phyloP scores from a whole-genome alignment of 2,888 invertebrate genomes.

The Heliconius cydno region DNA sequence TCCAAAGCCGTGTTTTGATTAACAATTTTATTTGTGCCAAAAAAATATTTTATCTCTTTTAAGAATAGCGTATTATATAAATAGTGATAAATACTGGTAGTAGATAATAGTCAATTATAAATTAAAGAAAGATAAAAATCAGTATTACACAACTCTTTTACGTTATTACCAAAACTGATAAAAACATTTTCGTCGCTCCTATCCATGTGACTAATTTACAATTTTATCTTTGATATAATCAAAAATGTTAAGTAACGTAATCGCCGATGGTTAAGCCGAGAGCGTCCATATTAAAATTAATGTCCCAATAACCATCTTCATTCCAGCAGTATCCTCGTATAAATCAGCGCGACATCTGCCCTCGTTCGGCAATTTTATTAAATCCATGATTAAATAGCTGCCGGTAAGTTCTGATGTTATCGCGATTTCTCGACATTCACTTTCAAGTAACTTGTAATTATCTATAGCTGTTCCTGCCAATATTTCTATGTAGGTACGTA shows the following conservation, averaged over 20 bases:
- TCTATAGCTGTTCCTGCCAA: slow-evolving; percentile 8
- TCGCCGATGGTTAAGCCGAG: slow-evolving; percentile 17
- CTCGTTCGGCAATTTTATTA: slow-evolving; percentile 69
- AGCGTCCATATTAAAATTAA: slow-evolving; percentile 33
- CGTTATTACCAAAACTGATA: neutral
- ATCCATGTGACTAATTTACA: slow-evolving; percentile 6
- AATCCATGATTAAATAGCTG: slow-evolving; percentile 72
- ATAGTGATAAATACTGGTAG: neutral
- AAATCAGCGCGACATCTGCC: slow-evolving; percentile 61
- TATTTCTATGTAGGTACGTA: neutral
- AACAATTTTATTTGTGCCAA: slow-evolving; percentile 17
- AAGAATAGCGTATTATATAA: neutral
- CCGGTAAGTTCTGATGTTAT: slow-evolving; percentile 71
- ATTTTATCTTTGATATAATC: slow-evolving; percentile 5
- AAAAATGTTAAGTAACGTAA: slow-evolving; percentile 11
- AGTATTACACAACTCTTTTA: slow-evolving; percentile 14
- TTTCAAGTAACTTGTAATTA: slow-evolving; percentile 37
- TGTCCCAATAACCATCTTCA: slow-evolving; percentile 39
- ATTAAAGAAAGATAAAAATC: neutral
- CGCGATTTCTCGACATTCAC: slow-evolving; percentile 69
- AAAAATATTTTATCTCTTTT: neutral
- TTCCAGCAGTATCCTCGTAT: slow-evolving; percentile 51
- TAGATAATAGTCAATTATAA: neutral
- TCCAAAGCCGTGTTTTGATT: slow-evolving; percentile 10
- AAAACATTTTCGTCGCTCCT: neutral